Percentiles rank a stretch among this genome's conserved stretches.
These are phyloP conservation scores for Lithobates sylvaticus DNA, from an alignment of 2,797 vertebrate genomes.

Conservation along the genomic window DNA sequence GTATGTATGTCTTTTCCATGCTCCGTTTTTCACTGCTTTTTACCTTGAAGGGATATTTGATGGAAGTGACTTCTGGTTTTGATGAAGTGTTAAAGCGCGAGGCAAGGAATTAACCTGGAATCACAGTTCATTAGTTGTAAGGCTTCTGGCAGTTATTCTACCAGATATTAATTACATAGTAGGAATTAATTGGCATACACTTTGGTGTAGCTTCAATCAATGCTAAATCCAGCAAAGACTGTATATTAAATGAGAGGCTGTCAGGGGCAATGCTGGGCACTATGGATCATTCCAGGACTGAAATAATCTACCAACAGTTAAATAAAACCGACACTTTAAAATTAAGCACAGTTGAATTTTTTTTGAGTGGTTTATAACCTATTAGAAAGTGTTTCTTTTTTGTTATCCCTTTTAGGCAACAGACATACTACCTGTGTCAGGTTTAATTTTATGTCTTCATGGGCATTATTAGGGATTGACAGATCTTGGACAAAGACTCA, in stretches of 20 bases:
- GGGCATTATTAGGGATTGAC: no score
- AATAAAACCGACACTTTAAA: neutral
- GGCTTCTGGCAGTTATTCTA: slow-evolving; percentile 77
- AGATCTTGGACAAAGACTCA: no score
- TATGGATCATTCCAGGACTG: slow-evolving; percentile 40
- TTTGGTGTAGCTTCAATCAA: slow-evolving; percentile 54
- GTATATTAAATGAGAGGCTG: slow-evolving; percentile 55
- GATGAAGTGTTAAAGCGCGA: slow-evolving; percentile 73
- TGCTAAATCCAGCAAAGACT: slow-evolving; percentile 56
- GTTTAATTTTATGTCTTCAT: no score
- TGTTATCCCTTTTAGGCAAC: no score
- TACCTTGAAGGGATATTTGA: slow-evolving; percentile 80
- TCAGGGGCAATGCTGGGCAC: slow-evolving; percentile 19
- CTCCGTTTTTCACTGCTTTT: slow-evolving; percentile 69
- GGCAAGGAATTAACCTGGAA: slow-evolving; percentile 80
- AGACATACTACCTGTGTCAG: no score
- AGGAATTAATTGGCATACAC: slow-evolving; percentile 84
- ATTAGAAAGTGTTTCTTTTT: neutral
- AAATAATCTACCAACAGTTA: slow-evolving; percentile 5
- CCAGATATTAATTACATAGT: slow-evolving; percentile 89
- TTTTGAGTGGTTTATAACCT: neutral
- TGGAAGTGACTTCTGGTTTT: slow-evolving; percentile 76
- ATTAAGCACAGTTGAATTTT: neutral
- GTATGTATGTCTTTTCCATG: slow-evolving; percentile 32
- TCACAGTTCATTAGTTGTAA: slow-evolving; percentile 86